Conservation (phyloP, 2,888 invertebrate species). For the Acanthococcus lagerstroemiae region DNA sequence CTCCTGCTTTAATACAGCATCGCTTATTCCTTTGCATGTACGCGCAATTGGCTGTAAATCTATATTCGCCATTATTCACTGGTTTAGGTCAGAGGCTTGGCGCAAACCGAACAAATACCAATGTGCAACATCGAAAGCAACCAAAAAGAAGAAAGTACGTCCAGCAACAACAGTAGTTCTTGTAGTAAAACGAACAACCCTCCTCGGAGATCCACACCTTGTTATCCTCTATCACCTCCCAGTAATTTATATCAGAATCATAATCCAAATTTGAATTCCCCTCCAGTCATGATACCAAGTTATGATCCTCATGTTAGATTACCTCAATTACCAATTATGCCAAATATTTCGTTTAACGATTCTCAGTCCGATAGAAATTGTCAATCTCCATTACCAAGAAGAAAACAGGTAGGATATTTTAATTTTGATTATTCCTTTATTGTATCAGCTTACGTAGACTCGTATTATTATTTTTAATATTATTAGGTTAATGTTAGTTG, state of each 20-base stretch:
- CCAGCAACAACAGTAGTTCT: constrained; percentile 3
- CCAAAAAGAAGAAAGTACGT: constrained; percentile 23
- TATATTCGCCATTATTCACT: background rate
- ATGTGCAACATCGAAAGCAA: constrained; percentile 42
- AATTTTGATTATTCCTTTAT: too few species aligned
- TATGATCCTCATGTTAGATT: constrained; percentile 41
- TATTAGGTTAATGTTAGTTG: too few species aligned
- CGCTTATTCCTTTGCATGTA: background rate
- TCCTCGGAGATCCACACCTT: constrained; percentile 22
- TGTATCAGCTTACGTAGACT: too few species aligned
- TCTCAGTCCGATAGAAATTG: constrained; percentile 43
- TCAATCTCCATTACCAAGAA: constrained; percentile 67
- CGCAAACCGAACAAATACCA: constrained; percentile 46
- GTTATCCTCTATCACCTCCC: constrained; percentile 16
- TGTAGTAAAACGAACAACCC: constrained; percentile 12
- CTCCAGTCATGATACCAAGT: constrained; percentile 23
- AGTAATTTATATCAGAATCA: constrained; percentile 21
- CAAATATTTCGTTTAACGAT: constrained; percentile 43
- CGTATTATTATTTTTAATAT: too few species aligned
- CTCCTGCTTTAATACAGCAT: background rate
- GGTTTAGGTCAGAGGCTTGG: constrained; percentile 57
- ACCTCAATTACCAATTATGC: constrained; percentile 43
- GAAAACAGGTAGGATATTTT: constrained; percentile 50
- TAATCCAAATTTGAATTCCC: constrained; percentile 17
- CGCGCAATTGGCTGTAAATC: background rate